Evolutionary conservation across 2,113 vertebrate species (phyloP).

Genomic region (Labeo catla): DNA sequence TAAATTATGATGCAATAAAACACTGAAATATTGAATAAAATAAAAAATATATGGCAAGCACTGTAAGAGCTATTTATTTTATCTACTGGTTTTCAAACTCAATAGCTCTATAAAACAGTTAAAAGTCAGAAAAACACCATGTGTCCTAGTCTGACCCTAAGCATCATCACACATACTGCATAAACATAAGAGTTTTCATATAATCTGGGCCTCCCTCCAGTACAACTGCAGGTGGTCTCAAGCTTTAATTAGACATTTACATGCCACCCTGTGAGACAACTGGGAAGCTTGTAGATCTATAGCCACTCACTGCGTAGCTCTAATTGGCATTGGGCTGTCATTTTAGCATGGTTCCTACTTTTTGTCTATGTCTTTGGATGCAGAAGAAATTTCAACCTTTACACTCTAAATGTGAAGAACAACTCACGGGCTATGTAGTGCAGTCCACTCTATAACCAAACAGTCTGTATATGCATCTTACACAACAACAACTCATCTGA

Average conservation of each 20-base stretch:
- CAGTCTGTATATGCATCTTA: background rate
- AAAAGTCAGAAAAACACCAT: slow-evolving; percentile 6
- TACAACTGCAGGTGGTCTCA: slow-evolving; percentile 14
- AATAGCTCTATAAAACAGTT: slow-evolving; percentile 6
- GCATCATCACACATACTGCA: background rate
- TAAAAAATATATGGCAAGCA: background rate
- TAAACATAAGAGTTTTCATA: slow-evolving; percentile 29
- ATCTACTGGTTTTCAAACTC: background rate
- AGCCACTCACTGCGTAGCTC: background rate
- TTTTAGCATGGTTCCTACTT: background rate
- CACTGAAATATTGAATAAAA: background rate
- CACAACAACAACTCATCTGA: slow-evolving; percentile 2
- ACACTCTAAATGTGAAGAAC: background rate
- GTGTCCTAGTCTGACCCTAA: background rate
- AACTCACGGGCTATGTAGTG: background rate
- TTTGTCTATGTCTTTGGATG: background rate
- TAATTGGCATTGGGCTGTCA: slow-evolving; percentile 24
- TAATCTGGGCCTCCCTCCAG: background rate
- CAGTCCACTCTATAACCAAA: background rate
- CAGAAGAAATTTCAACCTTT: background rate
- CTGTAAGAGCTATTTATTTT: background rate
- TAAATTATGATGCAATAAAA: background rate
- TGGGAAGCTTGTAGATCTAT: background rate
- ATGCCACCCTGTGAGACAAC: slow-evolving; percentile 11
- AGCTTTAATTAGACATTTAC: slow-evolving; percentile 50